phyloP scores from a whole-genome alignment of 1,140 invertebrate species.

The Drosophila novamexicana region DNA sequence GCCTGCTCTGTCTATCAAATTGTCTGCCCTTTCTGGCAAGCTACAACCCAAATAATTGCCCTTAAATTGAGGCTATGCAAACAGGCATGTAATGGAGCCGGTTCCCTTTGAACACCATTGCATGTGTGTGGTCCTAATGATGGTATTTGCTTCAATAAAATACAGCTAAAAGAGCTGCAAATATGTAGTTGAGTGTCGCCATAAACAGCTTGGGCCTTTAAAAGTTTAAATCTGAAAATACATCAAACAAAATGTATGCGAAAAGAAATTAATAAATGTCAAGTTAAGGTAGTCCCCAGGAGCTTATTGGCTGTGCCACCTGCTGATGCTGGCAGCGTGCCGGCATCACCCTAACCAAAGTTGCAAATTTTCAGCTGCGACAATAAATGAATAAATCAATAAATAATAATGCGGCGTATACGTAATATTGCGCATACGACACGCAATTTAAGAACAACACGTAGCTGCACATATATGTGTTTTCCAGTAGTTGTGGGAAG shows the following conservation, averaged over 20 bases:
- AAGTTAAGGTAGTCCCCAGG: conserved; percentile 29
- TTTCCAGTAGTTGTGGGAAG: background rate
- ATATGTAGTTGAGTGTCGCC: background rate
- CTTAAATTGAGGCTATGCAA: conserved; percentile 77
- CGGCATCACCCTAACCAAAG: conserved; percentile 37
- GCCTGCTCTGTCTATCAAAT: conserved; percentile 36
- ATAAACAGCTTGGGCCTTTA: background rate
- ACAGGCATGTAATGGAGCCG: conserved; percentile 74
- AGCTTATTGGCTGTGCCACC: conserved; percentile 9
- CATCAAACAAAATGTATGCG: conserved; percentile 10
- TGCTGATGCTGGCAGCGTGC: conserved; percentile 3
- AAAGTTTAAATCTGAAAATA: background rate
- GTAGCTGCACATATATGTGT: background rate
- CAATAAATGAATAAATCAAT: conserved; percentile 14
- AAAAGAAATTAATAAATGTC: conserved; percentile 74
- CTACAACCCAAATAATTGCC: conserved; percentile 79
- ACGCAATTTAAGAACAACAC: background rate
- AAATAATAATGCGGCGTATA: conserved; percentile 42
- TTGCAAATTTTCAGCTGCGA: background rate
- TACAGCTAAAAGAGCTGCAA: background rate
- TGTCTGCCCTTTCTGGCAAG: conserved; percentile 52
- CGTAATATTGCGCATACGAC: conserved; percentile 61
- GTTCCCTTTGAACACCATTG: conserved; percentile 66
- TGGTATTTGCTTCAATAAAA: conserved; percentile 55
- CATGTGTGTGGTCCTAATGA: conserved; percentile 63